phyloP scores from a whole-genome alignment of 2,113 vertebrate species.

The Callipepla californica region DNA sequence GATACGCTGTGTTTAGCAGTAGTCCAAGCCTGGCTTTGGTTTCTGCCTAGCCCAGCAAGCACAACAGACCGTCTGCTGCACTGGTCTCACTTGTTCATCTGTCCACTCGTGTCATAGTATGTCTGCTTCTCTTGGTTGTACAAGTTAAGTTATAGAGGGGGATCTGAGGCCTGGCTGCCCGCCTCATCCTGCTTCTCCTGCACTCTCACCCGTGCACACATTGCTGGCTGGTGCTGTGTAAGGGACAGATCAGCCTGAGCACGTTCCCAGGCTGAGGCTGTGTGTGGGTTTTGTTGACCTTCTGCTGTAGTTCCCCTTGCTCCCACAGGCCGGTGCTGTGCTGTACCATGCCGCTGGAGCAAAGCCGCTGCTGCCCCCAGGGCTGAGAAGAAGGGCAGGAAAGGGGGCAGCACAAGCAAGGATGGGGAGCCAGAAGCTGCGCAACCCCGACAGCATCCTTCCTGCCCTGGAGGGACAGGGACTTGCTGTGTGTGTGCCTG shows the following conservation, averaged over 20 bases:
- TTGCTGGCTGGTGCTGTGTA: rapidly evolving
- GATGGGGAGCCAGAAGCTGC: background rate
- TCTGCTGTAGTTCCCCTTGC: slow-evolving; percentile 8
- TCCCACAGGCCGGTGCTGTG: slow-evolving; percentile 27
- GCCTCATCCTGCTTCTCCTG: background rate
- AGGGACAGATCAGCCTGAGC: rapidly evolving
- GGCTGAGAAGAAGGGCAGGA: background rate
- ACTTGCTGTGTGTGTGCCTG: rapidly evolving
- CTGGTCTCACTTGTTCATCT: background rate
- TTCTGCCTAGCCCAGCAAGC: slow-evolving; percentile 39
- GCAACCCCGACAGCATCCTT: background rate
- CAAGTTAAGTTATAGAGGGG: background rate
- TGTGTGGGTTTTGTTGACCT: rapidly evolving
- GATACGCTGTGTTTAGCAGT: background rate
- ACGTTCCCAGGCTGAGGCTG: rapidly evolving
- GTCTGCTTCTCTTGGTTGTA: background rate
- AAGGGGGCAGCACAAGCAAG: background rate
- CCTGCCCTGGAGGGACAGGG: background rate
- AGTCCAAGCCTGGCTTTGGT: background rate
- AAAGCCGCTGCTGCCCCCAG: background rate
- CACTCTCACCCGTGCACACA: rapidly evolving
- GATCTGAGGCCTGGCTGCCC: background rate
- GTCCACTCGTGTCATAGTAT: background rate
- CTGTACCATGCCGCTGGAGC: background rate
- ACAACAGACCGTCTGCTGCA: slow-evolving; percentile 4